Base-by-base conservation (phyloP, 2,113 vertebrate genomes). In the Osmerus mordax region DNA sequence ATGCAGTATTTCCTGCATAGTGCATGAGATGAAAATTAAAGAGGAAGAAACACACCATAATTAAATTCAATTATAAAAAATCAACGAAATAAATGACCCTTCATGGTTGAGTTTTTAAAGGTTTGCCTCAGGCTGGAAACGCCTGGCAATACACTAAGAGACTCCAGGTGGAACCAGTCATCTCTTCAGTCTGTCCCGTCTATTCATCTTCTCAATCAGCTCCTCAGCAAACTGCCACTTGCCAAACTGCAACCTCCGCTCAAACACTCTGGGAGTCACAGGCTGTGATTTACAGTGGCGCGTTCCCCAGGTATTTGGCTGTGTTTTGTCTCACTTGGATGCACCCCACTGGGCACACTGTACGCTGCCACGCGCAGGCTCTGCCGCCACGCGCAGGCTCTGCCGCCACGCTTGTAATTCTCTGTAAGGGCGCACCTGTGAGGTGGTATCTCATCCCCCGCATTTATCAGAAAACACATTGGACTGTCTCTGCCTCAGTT, bases 191-290 rank as follows among this genome's bases (percentile, higher is more conserved):
- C 80, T 75, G 73, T 68, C 81, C 80, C 78, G 72, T 77, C 82
- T 55, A 81, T 89, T 87, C 82, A 83, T 88, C 84, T 86, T 75
- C 77, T 83, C 79, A 73, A 83, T 82, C 78, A 67, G 79, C 73
- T 79, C 73, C 72, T 80, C 73, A 76, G 78, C 76, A 75, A 72
- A 6, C 72, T 82, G 83, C 81, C 86, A 87, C 79, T 74, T 21
- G 21, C 21, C 21, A 21, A 21, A 21, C 21, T 83, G 84, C 78
- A 72, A 53, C 77, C 11, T 63, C 66, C 67, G 82, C 76, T 70
- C 70, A 71, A 36, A 61, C 75, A 16, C 81, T 73, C 82, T 52
- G 21, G 71, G 61, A 84, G 84, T 82, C 73, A 76, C 13, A 67
- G 73, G 67, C 69, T 81, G 81, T 88, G 86, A 89, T 91, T 89